Evolutionary conservation across 1,140 invertebrate species (phyloP).

Genomic region (Drosophila kikkawai): DNA sequence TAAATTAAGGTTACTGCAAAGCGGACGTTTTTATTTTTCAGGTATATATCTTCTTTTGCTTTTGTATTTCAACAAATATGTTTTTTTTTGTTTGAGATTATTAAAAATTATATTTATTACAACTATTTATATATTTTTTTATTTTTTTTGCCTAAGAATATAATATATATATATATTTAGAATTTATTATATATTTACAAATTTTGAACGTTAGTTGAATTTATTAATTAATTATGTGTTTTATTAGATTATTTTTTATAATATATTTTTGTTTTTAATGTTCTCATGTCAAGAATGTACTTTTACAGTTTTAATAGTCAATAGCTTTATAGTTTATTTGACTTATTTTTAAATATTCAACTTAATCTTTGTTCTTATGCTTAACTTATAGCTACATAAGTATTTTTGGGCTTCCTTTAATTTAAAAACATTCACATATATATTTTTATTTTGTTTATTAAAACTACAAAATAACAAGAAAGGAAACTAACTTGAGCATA

Average conservation of each 20-base stretch:
- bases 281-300: too few species aligned
- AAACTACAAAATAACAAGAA: neutral
- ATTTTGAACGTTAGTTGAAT: too few species aligned
- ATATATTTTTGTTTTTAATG: too few species aligned
- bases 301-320: too few species aligned
- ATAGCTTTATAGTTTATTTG: too few species aligned
- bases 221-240: too few species aligned
- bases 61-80: neutral
- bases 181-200: too few species aligned
- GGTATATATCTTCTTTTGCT: neutral
- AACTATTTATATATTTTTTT: neutral
- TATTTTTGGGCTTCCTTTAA: neutral
- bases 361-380: neutral
- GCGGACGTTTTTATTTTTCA: neutral
- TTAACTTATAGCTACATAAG: too few species aligned
- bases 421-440: neutral
- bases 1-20: constrained; percentile 4
- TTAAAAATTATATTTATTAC: too few species aligned
- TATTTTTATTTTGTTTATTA: neutral
- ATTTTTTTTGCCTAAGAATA: too few species aligned
- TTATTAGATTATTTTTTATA: neutral
- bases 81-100: neutral
- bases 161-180: too few species aligned
- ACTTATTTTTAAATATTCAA: neutral
- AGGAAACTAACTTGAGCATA: too few species aligned